Evolutionary conservation across 2,888 invertebrate genomes (phyloP).

Genomic region (Orchestes rusci): DNA sequence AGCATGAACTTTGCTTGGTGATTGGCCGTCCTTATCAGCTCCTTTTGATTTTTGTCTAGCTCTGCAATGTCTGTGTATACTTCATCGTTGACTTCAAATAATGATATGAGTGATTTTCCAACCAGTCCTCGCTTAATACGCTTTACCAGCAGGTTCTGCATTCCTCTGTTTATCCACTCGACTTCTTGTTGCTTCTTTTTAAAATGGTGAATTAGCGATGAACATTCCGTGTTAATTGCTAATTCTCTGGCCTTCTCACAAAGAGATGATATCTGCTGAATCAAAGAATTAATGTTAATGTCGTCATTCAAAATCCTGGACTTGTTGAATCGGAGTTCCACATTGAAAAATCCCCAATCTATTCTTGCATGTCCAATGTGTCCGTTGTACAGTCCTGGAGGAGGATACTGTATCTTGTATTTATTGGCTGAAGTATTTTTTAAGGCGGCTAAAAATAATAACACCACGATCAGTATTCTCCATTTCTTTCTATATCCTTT

Average conservation of each 20-base stretch:
- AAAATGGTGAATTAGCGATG: too few species aligned
- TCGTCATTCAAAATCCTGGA: slow-evolving; percentile 3
- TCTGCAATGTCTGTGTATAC: too few species aligned
- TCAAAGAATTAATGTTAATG: neutral
- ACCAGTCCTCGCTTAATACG: too few species aligned
- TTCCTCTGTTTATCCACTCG: too few species aligned
- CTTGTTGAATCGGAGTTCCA: slow-evolving; percentile 4
- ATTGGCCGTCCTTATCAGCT: slow-evolving; percentile 4
- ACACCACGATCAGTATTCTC: neutral
- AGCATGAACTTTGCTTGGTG: slow-evolving; percentile 5
- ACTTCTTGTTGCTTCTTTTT: too few species aligned
- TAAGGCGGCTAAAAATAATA: neutral
- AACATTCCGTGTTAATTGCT: too few species aligned
- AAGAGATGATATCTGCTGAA: neutral
- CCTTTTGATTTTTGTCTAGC: too few species aligned
- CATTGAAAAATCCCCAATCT: slow-evolving; percentile 5
- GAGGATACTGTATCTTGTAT: slow-evolving; percentile 6
- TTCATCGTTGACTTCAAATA: slow-evolving; percentile 6
- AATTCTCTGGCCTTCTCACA: too few species aligned
- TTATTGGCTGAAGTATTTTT: neutral
- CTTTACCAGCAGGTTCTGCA: neutral
- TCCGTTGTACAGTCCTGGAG: neutral
- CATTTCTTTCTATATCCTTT: too few species aligned
- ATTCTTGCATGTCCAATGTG: slow-evolving; percentile 6
- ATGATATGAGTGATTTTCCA: too few species aligned